A percentile compares a stretch with the other conserved stretches of the same genome.
Evolutionary conservation across 2,888 invertebrate genomes (phyloP).

Genomic region (Ctenicera cuprea): DNA sequence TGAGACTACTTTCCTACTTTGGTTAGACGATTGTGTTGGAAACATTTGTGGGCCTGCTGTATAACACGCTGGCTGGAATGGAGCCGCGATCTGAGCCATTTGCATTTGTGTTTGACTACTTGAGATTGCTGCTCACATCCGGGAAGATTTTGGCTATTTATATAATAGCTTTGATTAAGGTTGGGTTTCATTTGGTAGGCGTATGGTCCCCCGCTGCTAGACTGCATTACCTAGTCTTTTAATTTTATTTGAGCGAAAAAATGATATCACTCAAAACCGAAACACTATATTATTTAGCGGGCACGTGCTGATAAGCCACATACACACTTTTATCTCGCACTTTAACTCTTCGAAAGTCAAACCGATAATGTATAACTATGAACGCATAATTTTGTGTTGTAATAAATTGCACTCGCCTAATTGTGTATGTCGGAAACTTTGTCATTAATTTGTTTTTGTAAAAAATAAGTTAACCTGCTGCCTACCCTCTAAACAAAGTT

Average conservation of each 20-base stretch:
- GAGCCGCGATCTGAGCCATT: not conserved
- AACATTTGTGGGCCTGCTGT: slow-evolving; percentile 12
- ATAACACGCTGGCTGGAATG: not conserved
- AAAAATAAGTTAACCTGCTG: no score
- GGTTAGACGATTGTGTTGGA: slow-evolving; percentile 17
- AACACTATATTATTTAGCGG: not conserved
- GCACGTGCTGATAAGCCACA: not conserved
- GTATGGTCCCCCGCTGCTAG: not conserved
- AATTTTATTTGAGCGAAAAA: not conserved
- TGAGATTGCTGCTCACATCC: slow-evolving; percentile 9
- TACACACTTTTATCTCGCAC: no score
- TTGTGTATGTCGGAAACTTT: no score
- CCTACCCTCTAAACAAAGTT: no score
- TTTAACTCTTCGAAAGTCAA: no score
- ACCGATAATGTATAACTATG: no score
- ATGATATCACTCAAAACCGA: not conserved
- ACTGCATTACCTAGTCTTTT: not conserved
- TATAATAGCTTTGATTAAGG: slow-evolving; percentile 1
- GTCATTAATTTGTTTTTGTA: no score
- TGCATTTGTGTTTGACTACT: slow-evolving; percentile 2
- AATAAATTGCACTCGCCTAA: no score
- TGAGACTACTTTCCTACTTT: no score
- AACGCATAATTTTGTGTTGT: no score
- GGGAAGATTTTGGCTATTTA: not conserved
- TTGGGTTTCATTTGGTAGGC: slow-evolving; percentile 1